Conservation (phyloP, 2,888 invertebrate genomes). For the Frankliniella fusca region DNA sequence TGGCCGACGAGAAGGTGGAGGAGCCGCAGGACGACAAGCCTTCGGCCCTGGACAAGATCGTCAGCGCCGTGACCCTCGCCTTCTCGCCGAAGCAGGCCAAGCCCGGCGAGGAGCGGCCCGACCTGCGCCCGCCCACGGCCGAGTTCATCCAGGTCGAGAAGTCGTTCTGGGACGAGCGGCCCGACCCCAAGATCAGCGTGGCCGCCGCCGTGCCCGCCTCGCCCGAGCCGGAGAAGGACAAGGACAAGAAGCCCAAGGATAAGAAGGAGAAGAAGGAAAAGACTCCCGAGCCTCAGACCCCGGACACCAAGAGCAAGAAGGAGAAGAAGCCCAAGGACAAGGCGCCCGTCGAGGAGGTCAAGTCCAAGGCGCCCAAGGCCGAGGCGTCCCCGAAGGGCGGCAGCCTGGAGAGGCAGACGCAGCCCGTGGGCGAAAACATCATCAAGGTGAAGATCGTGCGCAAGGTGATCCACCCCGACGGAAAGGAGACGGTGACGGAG, state of each 20-base stretch:
- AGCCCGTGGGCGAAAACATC: neutral
- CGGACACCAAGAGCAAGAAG: neutral
- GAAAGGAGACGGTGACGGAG: constrained; percentile 7
- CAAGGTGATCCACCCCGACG: constrained; percentile 3
- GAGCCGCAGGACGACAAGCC: neutral
- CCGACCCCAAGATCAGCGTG: neutral
- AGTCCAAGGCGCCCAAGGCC: constrained; percentile 9
- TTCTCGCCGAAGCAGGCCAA: neutral
- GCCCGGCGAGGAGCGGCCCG: neutral
- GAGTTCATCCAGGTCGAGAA: neutral
- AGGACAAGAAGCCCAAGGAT: neutral
- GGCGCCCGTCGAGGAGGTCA: constrained; percentile 1
- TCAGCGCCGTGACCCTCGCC: neutral
- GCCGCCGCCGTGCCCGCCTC: neutral
- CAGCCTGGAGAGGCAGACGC: neutral
- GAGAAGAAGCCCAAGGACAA: neutral
- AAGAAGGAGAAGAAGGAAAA: neutral
- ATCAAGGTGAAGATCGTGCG: constrained; percentile 5
- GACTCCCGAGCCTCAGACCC: neutral
- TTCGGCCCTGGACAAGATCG: neutral
- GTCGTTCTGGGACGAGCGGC: neutral
- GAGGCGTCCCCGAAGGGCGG: neutral
- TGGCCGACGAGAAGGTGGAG: neutral
- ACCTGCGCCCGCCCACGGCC: neutral
- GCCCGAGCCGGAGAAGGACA: neutral